Percentiles rank a stretch among this genome's conserved stretches.
phyloP scores from a whole-genome alignment of 2,113 vertebrate species.

The Hyperoodon ampullatus region DNA sequence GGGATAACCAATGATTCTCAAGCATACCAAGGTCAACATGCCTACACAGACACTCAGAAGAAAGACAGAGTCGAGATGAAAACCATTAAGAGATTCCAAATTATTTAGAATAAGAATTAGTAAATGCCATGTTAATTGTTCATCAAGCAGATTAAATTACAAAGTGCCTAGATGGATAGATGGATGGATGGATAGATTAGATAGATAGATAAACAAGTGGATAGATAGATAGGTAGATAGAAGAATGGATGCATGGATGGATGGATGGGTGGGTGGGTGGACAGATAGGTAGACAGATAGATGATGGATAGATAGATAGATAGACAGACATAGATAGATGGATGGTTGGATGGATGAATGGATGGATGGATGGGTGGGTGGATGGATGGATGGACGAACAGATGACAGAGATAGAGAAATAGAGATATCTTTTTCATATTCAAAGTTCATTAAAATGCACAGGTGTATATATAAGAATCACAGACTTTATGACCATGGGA shows the following conservation, averaged over 20 bases:
- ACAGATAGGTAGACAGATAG: no score
- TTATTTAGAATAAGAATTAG: background rate
- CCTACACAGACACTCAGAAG: background rate
- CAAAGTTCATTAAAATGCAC: background rate
- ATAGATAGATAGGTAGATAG: no score
- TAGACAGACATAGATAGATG: no score
- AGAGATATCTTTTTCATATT: background rate
- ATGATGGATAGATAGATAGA: no score
- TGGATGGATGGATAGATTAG: background rate
- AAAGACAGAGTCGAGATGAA: fast-evolving
- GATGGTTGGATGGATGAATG: no score
- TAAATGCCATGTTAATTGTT: background rate
- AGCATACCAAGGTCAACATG: fast-evolving
- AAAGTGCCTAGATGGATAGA: background rate
- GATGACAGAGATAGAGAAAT: no score
- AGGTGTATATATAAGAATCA: background rate
- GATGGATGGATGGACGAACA: no score
- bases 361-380: no score
- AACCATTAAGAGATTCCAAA: background rate
- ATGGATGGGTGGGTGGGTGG: no score
- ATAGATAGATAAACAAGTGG: no score
- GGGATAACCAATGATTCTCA: fast-evolving
- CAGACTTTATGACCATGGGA: background rate
- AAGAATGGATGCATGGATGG: no score
- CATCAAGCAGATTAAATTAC: background rate